These are phyloP conservation scores for Gopherus evgoodei DNA, from an alignment of 2,113 vertebrate genomes.

Conservation along the genomic window DNA sequence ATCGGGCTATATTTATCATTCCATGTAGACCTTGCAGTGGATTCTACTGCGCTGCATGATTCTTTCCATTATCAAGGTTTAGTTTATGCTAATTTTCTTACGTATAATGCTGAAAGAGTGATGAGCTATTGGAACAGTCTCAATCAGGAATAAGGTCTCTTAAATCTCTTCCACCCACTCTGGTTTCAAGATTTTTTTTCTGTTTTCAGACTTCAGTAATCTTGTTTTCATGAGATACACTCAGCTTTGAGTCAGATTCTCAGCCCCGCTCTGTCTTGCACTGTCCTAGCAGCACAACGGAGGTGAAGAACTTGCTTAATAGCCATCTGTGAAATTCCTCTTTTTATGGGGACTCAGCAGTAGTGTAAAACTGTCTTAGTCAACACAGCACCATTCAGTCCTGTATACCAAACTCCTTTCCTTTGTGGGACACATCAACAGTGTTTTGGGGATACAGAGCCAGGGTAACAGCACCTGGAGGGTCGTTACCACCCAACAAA, in stretches of 20 bases:
- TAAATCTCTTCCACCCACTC: neutral
- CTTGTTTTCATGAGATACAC: neutral
- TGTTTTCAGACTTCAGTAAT: neutral
- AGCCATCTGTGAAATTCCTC: neutral
- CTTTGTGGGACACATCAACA: neutral
- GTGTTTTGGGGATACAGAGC: neutral
- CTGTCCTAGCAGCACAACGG: neutral
- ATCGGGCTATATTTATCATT: constrained; percentile 62
- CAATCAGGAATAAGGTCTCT: constrained; percentile 4
- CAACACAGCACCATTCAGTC: neutral
- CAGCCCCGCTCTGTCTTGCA: neutral
- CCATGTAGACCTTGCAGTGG: constrained; percentile 61
- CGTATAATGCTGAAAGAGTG: constrained; percentile 47
- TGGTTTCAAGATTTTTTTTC: constrained; percentile 13
- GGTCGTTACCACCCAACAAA: neutral
- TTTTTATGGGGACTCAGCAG: neutral
- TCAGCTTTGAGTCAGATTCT: constrained; percentile 2
- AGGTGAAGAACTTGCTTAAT: neutral
- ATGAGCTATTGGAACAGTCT: constrained; percentile 35
- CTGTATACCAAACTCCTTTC: neutral
- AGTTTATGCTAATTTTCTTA: constrained; percentile 64
- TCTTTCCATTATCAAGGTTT: constrained; percentile 63
- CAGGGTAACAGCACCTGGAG: neutral
- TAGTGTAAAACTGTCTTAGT: neutral
- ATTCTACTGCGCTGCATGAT: constrained; percentile 17